Base-by-base conservation (phyloP, 2,797 vertebrate genomes). In the Microctenopoma lineatum region DNA sequence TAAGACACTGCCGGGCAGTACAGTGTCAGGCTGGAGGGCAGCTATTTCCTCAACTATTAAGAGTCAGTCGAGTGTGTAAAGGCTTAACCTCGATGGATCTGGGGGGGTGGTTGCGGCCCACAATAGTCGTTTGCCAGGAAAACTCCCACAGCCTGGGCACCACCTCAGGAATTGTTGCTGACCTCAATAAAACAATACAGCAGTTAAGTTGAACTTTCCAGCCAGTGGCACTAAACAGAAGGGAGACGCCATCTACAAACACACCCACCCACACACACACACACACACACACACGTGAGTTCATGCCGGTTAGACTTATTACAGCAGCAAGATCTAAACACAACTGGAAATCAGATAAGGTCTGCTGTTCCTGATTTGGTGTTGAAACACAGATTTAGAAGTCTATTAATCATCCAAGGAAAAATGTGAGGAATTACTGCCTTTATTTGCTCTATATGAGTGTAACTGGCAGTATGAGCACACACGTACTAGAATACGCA, bases 31-130 rank as follows among this genome's bases (percentile, higher is more conserved):
- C 78, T 79, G 25, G 62, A 77, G 80, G 81, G 78, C 76, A 59
- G 79, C 84, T 86, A 78, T 92, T 90, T 90, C 79, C 79, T 82
- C 80, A 57, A 60, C 84, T 88, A 86, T 91, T 85, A 84, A 53
- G 70, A 86, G 73, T 69, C 73, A 79, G 81, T 73, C 38, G 55
- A 84, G 87, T 80, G 89, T 90, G 86, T 88, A 70, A 79, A 87
- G 74, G 87, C 87, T 84, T 86, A 85, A 84, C 84, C 83, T 84
- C 48, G 44, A 39, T n/a, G 36, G 59, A 64, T 70, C 38, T 74
- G 66, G 50, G 38, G 13, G 77, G 71, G 75, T 1, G 70, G 77
- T 69, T 8, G 34, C 12, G 46, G 64, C 55, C 34, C 54, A 4
- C 21, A 4, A 14, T 58, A 21, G 15, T 4, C 4, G 58, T 62